Evolutionary conservation across 2,888 invertebrate genomes (phyloP).

Genomic region (Hofmannophila pseudospretella): DNA sequence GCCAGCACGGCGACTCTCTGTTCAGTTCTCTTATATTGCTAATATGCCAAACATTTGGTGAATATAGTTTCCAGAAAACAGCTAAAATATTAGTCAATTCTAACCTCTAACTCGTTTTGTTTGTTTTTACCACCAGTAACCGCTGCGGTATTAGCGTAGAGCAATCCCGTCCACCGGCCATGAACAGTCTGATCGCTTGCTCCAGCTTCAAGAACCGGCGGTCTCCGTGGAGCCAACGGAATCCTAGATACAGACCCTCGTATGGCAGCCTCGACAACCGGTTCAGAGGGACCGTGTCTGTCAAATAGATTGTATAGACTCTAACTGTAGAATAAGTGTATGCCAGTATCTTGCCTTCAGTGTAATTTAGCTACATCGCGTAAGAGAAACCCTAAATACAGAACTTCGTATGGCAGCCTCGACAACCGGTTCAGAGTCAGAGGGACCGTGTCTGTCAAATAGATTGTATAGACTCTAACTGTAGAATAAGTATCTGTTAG

Average conservation of each 20-base stretch:
- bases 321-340: too few species aligned
- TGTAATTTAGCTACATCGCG: constrained; percentile 71
- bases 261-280: constrained; percentile 66
- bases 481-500: too few species aligned
- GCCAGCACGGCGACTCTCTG: too few species aligned
- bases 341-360: too few species aligned
- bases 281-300: constrained; percentile 40
- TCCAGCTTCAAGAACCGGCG: constrained; percentile 84
- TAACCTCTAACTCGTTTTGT: too few species aligned
- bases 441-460: constrained; percentile 25
- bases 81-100: too few species aligned
- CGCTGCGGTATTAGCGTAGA: constrained; percentile 80
- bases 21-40: too few species aligned
- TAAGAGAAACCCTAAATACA: constrained; percentile 58
- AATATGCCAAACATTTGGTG: too few species aligned
- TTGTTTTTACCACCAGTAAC: constrained; percentile 46
- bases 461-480: background rate
- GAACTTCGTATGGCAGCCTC: constrained; percentile 63
- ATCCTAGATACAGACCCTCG: constrained; percentile 55
- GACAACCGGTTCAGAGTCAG: constrained; percentile 60
- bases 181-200: constrained; percentile 86
- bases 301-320: background rate
- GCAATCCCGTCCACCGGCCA: constrained; percentile 81
- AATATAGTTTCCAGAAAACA: too few species aligned
- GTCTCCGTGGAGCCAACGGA: constrained; percentile 68